These are phyloP conservation scores for Crotalus helleri DNA, from an alignment of 2,113 vertebrate species.

Conservation along the genomic window DNA sequence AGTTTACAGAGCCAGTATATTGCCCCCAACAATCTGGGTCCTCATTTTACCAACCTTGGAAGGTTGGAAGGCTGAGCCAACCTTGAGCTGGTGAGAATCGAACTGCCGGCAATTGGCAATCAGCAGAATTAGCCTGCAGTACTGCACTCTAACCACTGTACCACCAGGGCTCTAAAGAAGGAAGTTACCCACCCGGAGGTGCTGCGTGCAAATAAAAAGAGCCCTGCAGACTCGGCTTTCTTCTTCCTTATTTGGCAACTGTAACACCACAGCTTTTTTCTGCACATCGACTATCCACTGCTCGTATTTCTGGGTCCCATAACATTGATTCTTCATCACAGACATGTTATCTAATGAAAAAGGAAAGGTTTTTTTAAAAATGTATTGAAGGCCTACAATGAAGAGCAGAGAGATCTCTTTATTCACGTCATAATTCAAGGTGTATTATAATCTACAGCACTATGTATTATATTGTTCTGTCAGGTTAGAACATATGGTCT, in stretches of 20 bases:
- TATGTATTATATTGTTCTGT: neutral
- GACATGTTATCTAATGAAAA: slow-evolving; percentile 59
- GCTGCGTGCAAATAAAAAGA: slow-evolving; percentile 74
- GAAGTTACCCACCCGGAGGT: slow-evolving; percentile 66
- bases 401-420: neutral
- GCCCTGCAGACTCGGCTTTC: slow-evolving; percentile 72
- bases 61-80: too few species aligned
- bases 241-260: slow-evolving; percentile 62
- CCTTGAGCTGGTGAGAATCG: too few species aligned
- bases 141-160: too few species aligned
- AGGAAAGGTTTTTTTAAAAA: neutral
- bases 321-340: slow-evolving; percentile 53
- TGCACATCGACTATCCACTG: slow-evolving; percentile 73
- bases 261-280: slow-evolving; percentile 67
- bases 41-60: too few species aligned
- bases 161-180: too few species aligned
- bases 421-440: neutral
- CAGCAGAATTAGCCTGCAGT: too few species aligned
- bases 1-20: too few species aligned
- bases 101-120: too few species aligned
- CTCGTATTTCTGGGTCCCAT: slow-evolving; percentile 77
- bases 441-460: neutral
- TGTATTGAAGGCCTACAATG: neutral
- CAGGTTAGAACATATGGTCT: neutral
- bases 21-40: too few species aligned